Conservation (phyloP, 2,797 vertebrate species). For the Gallinago solitaria region DNA sequence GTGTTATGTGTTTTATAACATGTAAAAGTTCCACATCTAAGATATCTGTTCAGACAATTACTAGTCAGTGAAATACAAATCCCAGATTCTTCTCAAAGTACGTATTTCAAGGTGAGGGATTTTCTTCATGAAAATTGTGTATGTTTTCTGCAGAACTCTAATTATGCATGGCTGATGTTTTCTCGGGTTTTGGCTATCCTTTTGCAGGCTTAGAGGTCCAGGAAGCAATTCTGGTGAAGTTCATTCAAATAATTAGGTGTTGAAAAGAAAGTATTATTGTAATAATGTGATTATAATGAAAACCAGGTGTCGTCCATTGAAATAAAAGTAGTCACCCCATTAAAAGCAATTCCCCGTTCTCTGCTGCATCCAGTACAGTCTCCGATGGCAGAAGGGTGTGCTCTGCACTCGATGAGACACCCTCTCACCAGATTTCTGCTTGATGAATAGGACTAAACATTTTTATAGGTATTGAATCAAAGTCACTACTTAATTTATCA, state of each 20-base stretch:
- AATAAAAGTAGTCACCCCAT: not conserved
- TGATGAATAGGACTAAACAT: not conserved
- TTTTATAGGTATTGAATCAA: slow-evolving; percentile 23
- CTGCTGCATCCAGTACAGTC: not conserved
- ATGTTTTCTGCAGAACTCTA: not conserved
- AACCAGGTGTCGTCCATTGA: not conserved
- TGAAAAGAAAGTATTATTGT: not conserved
- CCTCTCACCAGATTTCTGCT: not conserved
- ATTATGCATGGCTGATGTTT: not conserved
- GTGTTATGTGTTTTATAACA: not conserved
- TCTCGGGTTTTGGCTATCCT: not conserved
- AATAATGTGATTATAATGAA: not conserved
- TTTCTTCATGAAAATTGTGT: not conserved
- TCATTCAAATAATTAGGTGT: not conserved
- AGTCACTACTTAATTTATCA: slow-evolving; percentile 30
- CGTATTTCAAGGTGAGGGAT: not conserved
- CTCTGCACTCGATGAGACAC: not conserved
- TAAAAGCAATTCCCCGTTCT: not conserved
- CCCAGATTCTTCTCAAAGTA: not conserved
- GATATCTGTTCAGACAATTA: not conserved
- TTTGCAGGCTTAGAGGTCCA: not conserved
- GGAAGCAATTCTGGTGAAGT: not conserved
- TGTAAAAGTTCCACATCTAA: not conserved
- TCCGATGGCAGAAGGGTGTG: no score
- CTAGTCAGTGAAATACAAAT: not conserved